Conservation (phyloP, 2,113 vertebrate genomes). For the Phalacrocorax brasilianus region DNA sequence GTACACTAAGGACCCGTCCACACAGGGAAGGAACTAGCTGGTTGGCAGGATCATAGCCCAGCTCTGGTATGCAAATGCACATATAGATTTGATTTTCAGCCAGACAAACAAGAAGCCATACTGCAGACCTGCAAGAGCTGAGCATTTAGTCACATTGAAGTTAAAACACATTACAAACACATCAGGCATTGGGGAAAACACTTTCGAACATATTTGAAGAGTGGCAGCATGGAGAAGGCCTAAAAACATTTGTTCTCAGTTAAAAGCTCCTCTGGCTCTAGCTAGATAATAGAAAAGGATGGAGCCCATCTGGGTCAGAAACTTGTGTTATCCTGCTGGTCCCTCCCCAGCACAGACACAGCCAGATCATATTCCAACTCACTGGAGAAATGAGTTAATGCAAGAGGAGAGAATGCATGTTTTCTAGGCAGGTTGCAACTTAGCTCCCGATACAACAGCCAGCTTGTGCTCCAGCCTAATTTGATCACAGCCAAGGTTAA, state of each 20-base stretch:
- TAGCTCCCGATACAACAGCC: neutral
- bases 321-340: neutral
- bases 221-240: neutral
- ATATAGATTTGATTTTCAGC: conserved; percentile 3
- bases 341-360: neutral
- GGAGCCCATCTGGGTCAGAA: neutral
- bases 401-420: neutral
- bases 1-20: conserved; percentile 8
- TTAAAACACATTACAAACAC: neutral
- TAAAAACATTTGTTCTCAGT: neutral
- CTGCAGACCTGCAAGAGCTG: neutral
- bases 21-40: neutral
- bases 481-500: neutral
- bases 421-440: neutral
- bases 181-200: neutral
- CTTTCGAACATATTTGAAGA: neutral
- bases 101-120: neutral
- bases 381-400: rapidly evolving
- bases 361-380: neutral
- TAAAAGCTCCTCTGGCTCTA: conserved; percentile 17
- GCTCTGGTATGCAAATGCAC: neutral
- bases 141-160: neutral
- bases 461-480: neutral
- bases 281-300: neutral
- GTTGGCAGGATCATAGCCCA: neutral